Base-by-base conservation (phyloP, 2,797 vertebrate genomes). In the Acestrorhynchus altus region DNA sequence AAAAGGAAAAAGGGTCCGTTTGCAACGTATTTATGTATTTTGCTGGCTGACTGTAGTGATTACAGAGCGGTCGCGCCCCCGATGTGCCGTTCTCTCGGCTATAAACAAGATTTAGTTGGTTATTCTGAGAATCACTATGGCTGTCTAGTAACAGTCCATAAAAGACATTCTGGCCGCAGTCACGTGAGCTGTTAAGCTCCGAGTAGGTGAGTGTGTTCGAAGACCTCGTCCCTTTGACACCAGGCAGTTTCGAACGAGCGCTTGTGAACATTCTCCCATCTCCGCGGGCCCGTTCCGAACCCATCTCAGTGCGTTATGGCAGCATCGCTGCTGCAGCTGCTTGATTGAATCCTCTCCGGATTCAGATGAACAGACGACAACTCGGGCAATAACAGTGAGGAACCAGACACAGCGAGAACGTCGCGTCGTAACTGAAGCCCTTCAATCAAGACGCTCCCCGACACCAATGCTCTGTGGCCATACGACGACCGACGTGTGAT, bases 61-160 rank as follows among this genome's bases (percentile, higher is more conserved):
- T 75, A 57, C 39, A 4, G 49, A 31, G 9, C 5, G 16, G 56
- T 66, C 7, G 8, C 47, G 0, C 31, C 72, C 8, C 44, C 47
- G 66, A 80, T 39, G 79, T n/a, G 51, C 42, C 54, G 26, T 72
- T 28, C 26, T 26, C 54, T 22, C 7, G 56, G 52, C 3, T 40
- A 65, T 75, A 76, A 82, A 73, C 59, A 57, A 42, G 40, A 79
- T 67, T 83, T 76, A 64, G 69, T 22, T 12, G 70, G 51, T 11
- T n/a, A 35, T 78, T 83, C 28, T 35, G 61, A 69, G 47, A 60
- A 28, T 51, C n/a, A 35, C 46, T 49, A 68, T 8, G 15, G 16
- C 42, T 22, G 16, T 51, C 44, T n/a, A 18, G 64, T 26, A 46
- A 47, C 64, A 16, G 66, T 51, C 18, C 66, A 35, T 51, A 68